These are phyloP conservation scores for Nothocercus nigrocapillus DNA, from an alignment of 2,113 vertebrate species.

Conservation along the genomic window DNA sequence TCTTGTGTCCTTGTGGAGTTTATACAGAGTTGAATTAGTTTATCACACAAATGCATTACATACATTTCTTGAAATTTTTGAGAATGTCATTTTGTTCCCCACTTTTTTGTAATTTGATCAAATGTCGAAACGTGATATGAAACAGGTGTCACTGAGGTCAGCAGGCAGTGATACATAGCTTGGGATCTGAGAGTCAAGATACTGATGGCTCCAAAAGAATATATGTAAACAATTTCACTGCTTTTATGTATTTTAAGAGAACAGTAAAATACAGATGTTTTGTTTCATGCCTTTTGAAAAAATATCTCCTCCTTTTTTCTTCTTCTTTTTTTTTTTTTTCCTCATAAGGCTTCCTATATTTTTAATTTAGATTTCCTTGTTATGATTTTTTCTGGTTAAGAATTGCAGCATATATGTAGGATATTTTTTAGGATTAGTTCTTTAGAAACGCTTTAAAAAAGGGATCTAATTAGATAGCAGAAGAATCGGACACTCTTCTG, in stretches of 20 bases:
- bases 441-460: not conserved
- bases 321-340: not conserved
- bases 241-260: not conserved
- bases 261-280: not conserved
- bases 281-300: not conserved
- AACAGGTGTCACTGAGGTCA: not conserved
- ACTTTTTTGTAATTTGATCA: not conserved
- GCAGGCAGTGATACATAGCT: not conserved
- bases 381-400: not conserved
- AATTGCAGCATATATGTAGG: not conserved
- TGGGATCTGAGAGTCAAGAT: not conserved
- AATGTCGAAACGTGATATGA: not conserved
- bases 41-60: not conserved
- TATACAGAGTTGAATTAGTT: not conserved
- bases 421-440: not conserved
- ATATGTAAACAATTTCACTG: not conserved
- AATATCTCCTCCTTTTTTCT: not conserved
- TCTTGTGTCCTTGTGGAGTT: not conserved
- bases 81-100: not conserved
- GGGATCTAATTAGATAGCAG: not conserved
- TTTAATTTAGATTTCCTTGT: not conserved
- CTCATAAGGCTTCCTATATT: not conserved
- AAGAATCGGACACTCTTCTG: not conserved
- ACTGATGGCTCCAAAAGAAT: not conserved
- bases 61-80: not conserved